Evolutionary conservation across 2,888 invertebrate species (phyloP), one percentile per base, ranked within the genome.

Genomic region (Eristalis arbustorum): DNA sequence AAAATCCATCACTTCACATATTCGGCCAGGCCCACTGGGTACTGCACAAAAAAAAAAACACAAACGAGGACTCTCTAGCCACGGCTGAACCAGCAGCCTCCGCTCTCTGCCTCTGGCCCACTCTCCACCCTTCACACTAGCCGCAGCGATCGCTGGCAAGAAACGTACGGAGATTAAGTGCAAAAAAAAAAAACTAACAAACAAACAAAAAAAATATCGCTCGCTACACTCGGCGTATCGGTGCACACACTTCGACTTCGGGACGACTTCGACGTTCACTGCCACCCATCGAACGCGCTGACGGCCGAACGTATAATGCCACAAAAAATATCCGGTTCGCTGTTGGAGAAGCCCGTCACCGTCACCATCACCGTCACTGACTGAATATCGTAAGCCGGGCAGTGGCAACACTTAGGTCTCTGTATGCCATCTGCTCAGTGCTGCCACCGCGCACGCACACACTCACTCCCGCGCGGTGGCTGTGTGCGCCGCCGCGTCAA

Each of bases 301-400:
- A 87, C 83, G 82, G 71, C 87, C 83, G 74, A 87, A 87, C 87
- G 78, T 83, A 66, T 66, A 87, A 87, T 87, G 87, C 10, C 77
- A 69, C 25, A 74, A 62, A 84, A 77, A 82, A 59, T 85, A 82
- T 85, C 82, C 85, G 72, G 77, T 77, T 82, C 69, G 34, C 18
- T 59, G 73, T 67, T 79, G 73, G 69, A 71, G 56, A 49, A 80
- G 64, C 73, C 68, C 69, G 63, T 67, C 28, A 23, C 18, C 22
- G 13, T 18, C 31, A 23, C 18, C 14, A 37, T 37, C 28, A 49
- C 67, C 73, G 79, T 72, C 66, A 57, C 37, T 64, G 56, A 64
- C 25, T 56, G 69, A 72, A 78, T 77, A 77, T 77, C 68, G 69
- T 77, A 69, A 25, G 57, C 57, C 34, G 40, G 42, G 14, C 59